Evolutionary conservation across 2,888 invertebrate genomes (phyloP), one percentile per base, ranked within the genome.

Genomic region (Rhimphoctona megacephalus): DNA sequence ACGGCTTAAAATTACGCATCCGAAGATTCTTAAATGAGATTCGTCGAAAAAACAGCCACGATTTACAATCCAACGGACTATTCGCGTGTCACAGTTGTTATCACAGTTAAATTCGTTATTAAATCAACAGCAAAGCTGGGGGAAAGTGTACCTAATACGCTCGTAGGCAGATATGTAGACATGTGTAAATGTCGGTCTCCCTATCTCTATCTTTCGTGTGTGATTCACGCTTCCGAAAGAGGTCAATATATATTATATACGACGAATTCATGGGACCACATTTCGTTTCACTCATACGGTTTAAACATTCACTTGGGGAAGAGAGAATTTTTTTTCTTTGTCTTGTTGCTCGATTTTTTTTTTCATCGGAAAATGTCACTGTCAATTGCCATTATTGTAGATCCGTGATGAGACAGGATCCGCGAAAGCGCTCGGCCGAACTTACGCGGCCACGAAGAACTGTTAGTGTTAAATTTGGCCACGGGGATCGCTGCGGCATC

Each of bases 131-230:
- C 52, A 22, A 76, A 57, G 43, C 66, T 69, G 52, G 74, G 85
- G 73, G 82, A 85, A 82, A 82, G 82, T 85, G 46, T 77, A 82
- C 74, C 74, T 54, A 85, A 76, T 76, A 54, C 22, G 61, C 52
- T 82, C 74, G 64, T 81, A 76, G 74, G 73, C 69, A 82, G 85
- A 85, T 85, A 85, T 78, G 79, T 80, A 69, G 82, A 85, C 82
- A 85, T 85, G 82, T 82, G 82, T 76, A 70, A 79, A 69, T 72
- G 19, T 61, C 49, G 70, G 64, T 74, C 61, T 30, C 30, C 30
- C 61, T 30, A 17, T 61, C 61, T 14, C 61, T 5, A 30, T 25
- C 25, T 25, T 14, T 14, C 61, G 30, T 30, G 30, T 17, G 74
- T 82, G 82, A 82, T 82, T 82, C 82, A 82, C 82, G 49, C 76